Evolutionary conservation across 2,797 vertebrate species (phyloP).

Genomic region (Myotis planiceps): DNA sequence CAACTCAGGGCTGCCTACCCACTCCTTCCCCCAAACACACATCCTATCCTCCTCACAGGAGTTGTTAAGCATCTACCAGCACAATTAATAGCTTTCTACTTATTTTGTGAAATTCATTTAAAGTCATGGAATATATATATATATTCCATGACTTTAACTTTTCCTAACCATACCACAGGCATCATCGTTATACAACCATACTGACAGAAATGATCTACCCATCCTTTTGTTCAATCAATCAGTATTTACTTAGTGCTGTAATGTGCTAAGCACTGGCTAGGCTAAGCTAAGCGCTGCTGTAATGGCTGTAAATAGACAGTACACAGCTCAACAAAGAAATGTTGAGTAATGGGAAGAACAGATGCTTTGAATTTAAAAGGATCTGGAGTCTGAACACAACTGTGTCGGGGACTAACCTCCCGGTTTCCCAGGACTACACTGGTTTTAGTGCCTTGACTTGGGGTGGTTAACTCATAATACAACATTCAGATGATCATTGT

Average conservation of each 20-base stretch:
- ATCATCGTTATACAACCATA: not conserved
- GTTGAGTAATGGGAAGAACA: not conserved
- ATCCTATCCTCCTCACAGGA: not conserved
- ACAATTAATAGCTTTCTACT: not conserved
- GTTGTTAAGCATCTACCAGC: not conserved
- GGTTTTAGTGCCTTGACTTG: not conserved
- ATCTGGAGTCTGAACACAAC: not conserved
- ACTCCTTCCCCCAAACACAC: not conserved
- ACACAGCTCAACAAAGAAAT: not conserved
- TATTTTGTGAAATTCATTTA: too few species aligned
- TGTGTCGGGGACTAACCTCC: not conserved
- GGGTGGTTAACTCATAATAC: not conserved
- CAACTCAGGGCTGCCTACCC: not conserved
- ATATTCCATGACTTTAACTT: not conserved
- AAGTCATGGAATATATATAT: too few species aligned
- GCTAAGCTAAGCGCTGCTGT: not conserved
- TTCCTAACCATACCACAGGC: not conserved
- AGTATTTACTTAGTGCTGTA: not conserved
- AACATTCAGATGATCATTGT: not conserved
- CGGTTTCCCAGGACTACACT: rapidly evolving
- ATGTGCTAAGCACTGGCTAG: not conserved
- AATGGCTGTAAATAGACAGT: not conserved
- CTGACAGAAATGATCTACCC: not conserved
- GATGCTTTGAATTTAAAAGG: not conserved
- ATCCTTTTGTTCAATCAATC: not conserved